phyloP scores from a whole-genome alignment of 1,140 invertebrate genomes.

The Pseudomyrmex pallidus region DNA sequence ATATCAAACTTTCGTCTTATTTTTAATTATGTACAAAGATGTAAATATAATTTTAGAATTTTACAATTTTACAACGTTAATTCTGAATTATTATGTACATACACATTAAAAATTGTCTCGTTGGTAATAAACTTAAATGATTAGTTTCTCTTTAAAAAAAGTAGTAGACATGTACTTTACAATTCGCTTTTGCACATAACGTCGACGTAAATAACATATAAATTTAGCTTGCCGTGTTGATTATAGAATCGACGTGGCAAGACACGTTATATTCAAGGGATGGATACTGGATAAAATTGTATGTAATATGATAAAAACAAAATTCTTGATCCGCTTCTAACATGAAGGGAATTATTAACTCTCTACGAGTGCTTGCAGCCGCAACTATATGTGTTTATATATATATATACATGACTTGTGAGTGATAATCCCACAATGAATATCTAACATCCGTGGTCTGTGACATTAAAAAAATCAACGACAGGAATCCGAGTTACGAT shows the following conservation, averaged over 20 bases:
- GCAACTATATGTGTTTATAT: no score
- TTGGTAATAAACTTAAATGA: no score
- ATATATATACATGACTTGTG: background rate
- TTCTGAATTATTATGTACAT: no score
- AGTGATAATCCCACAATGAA: slow-evolving; percentile 37
- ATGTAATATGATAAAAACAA: slow-evolving; percentile 31
- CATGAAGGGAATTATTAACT: background rate
- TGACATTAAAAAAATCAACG: slow-evolving; percentile 8
- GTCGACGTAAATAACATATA: slow-evolving; percentile 44
- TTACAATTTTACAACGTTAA: no score
- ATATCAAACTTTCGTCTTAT: no score
- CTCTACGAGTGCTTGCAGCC: background rate
- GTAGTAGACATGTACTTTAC: background rate
- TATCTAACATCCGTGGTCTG: background rate
- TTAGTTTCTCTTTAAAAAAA: background rate
- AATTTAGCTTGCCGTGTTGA: slow-evolving; percentile 30
- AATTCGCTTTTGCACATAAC: slow-evolving; percentile 14
- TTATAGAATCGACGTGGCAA: slow-evolving; percentile 36
- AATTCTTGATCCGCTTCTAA: background rate
- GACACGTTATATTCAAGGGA: slow-evolving; percentile 26
- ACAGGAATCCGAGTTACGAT: background rate
- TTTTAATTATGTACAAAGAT: no score
- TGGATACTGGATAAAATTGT: slow-evolving; percentile 18
- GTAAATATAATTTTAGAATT: no score
- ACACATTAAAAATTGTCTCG: background rate